phyloP scores from a whole-genome alignment of 1,140 invertebrate genomes.

The Drosophila melanica region DNA sequence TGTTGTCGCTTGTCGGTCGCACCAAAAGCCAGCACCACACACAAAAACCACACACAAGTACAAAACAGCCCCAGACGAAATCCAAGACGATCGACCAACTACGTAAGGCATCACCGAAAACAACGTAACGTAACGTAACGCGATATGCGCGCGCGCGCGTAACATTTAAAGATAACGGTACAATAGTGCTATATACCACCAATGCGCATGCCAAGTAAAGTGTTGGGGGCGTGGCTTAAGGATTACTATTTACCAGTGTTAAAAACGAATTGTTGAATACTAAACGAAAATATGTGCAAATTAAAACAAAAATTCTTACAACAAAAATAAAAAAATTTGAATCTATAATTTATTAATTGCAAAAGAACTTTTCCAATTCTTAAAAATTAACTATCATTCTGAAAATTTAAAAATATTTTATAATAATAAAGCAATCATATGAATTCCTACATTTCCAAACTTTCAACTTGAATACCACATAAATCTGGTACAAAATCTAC shows the following conservation, averaged over 20 bases:
- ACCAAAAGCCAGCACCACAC: constrained; percentile 43
- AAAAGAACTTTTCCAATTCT: constrained; percentile 2
- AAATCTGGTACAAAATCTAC: constrained; percentile 38
- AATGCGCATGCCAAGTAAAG: constrained; percentile 11
- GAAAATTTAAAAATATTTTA: not conserved
- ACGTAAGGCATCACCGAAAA: constrained; percentile 17
- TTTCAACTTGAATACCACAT: constrained; percentile 12
- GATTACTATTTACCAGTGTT: constrained; percentile 24
- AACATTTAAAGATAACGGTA: constrained; percentile 33
- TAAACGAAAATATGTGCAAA: constrained; percentile 20
- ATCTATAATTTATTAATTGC: not conserved
- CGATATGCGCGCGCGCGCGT: constrained; percentile 16
- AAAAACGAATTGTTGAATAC: not conserved
- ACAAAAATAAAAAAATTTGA: not conserved
- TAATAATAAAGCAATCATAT: not conserved
- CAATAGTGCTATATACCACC: constrained; percentile 1
- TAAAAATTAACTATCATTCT: not conserved
- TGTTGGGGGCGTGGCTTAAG: constrained; percentile 28
- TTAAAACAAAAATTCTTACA: not conserved
- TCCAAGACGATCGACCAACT: constrained; percentile 25
- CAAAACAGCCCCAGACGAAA: constrained; percentile 4
- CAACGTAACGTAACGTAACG: constrained; percentile 27
- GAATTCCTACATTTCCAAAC: constrained; percentile 7
- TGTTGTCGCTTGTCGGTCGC: constrained; percentile 80
- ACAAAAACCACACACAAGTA: constrained; percentile 33